Base-by-base conservation (phyloP, 2,797 vertebrate genomes). In the Hypotaenidia philippensis region DNA sequence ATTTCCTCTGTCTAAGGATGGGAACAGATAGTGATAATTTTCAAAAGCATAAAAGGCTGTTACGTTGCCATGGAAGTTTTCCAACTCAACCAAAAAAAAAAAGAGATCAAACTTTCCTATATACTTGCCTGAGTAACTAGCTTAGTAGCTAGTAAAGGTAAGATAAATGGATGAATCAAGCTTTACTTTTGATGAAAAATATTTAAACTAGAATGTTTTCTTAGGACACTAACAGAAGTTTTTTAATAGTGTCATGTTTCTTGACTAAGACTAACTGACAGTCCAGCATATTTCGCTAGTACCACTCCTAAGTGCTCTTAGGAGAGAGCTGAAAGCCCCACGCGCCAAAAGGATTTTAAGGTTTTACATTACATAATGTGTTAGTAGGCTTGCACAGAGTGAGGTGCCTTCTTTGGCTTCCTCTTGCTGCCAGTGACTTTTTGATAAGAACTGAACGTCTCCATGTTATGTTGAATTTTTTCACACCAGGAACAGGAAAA, bases 181-280 rank as follows among this genome's bases (percentile, higher is more conserved):
- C 19, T 85, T 88, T 86, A 55, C 36, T 69, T 95, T 69, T 72
- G 1, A 56, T 47, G 31, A 92, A n/a, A 79, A 63, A 70, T 52
- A 6, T 64, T 89, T 81, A 80, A 41, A 69, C 18, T 38, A 40
- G 19, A 49, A 69, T 64, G 3, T 26, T 47, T 81, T 82, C 20
- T 55, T 79, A 32, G 21, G n/a, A 84, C 71, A 61, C 12, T 6
- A 61, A 61, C 34, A 49, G 8, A 64, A 79, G 50, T 45, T 68
- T 10, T 68, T 78, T 83, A 59, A 34, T 26, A 70, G 40, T 50
- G 57, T 13, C 29, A 15, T 78, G 65, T 76, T 94, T 68, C 53
- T 86, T 70, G 52, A 60, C 29, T 8, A 66, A 76, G 87, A 45
- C 34, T 89, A 75, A 26, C 16, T 69, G 59, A 53, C 40, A 72